phyloP scores from a whole-genome alignment of 1,140 invertebrate species.

The Diuraphis noxia region DNA sequence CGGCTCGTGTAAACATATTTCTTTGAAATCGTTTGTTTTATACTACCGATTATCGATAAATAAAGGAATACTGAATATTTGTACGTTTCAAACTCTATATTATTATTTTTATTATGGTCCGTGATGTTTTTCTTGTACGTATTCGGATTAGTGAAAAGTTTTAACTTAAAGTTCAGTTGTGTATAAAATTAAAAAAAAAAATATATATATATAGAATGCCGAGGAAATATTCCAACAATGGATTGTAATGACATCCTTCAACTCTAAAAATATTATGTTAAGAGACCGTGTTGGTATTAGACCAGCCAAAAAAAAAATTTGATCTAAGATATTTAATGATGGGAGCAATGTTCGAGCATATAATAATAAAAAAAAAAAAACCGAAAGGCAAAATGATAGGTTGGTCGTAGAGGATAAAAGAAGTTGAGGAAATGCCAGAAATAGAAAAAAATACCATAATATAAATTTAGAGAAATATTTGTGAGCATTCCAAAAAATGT shows the following conservation, averaged over 20 bases:
- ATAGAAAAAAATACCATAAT: background rate
- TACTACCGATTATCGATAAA: background rate
- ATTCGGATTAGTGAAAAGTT: background rate
- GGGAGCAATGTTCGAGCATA: background rate
- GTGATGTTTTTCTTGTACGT: background rate
- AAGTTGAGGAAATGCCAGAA: background rate
- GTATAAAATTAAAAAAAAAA: background rate
- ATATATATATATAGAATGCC: background rate
- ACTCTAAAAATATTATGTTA: background rate
- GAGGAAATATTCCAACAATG: background rate
- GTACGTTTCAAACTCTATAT: background rate
- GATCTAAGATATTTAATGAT: background rate
- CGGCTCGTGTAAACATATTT: background rate
- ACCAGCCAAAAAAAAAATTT: background rate
- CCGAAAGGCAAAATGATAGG: background rate
- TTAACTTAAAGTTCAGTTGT: background rate
- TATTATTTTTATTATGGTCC: background rate
- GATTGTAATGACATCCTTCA: background rate
- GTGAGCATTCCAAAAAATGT: background rate
- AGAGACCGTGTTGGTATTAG: background rate
- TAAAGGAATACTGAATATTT: background rate
- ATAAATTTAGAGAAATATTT: conserved; percentile 24
- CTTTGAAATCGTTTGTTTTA: background rate
- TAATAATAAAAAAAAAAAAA: conserved; percentile 10
- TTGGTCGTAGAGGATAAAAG: background rate